Percentiles rank a stretch among this genome's conserved stretches.
Evolutionary conservation across 2,113 vertebrate genomes (phyloP).

Genomic region (Oplegnathus fasciatus): DNA sequence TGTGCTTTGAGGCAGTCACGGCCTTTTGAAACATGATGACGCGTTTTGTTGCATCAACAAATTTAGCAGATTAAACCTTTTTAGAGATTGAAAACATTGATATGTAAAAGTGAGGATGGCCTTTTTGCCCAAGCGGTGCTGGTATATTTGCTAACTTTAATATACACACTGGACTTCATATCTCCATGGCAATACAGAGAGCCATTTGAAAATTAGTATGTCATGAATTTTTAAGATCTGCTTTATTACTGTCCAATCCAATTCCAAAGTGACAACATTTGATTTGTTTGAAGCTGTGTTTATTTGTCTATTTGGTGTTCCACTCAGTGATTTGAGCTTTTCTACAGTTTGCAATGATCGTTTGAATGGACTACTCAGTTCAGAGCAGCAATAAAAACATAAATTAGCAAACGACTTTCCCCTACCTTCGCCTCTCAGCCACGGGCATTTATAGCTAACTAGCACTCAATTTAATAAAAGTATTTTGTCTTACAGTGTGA

Average conservation of each 20-base stretch:
- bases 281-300: conserved; percentile 63
- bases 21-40: conserved; percentile 55
- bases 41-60: conserved; percentile 55
- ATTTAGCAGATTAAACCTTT: conserved; percentile 43
- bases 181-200: conserved; percentile 28
- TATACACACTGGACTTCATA: conserved; percentile 32
- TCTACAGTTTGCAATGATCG: conserved; percentile 47
- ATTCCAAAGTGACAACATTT: conserved; percentile 56
- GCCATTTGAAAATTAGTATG: conserved; percentile 62
- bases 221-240: conserved; percentile 50
- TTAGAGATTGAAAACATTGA: conserved; percentile 31
- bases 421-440: conserved; percentile 22
- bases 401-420: conserved; percentile 55
- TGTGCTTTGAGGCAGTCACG: conserved; percentile 41
- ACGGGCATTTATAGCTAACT: conserved; percentile 33
- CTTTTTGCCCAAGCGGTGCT: conserved; percentile 18
- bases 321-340: conserved; percentile 46
- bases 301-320: conserved; percentile 58
- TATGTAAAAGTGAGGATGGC: conserved; percentile 42
- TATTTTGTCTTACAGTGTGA: conserved; percentile 22
- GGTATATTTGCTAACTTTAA: conserved; percentile 16
- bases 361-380: conserved; percentile 50
- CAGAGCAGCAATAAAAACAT: conserved; percentile 62
- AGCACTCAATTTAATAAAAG: conserved; percentile 40
- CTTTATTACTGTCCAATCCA: conserved; percentile 60